Conservation (phyloP, 37 sponge, comb jelly and placozoan genomes). For the Geodia barretti region DNA sequence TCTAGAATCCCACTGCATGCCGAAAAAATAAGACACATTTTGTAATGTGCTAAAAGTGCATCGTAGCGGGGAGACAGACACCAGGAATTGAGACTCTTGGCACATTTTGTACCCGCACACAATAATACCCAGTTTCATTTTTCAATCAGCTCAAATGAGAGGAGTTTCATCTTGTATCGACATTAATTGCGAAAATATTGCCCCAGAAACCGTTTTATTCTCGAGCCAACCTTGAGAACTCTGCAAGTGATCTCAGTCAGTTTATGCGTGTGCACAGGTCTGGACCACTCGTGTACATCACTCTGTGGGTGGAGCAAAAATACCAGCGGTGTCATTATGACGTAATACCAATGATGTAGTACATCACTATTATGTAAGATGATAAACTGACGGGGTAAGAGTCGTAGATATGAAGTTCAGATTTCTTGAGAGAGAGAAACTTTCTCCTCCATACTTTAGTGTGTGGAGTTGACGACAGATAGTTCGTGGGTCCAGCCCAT, state of each 20-base stretch:
- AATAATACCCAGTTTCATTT: too few relatives aligned
- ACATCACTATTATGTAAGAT: not conserved
- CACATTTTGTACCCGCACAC: too few relatives aligned
- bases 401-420: conserved; percentile 19
- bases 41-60: too few relatives aligned
- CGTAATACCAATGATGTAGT: not conserved
- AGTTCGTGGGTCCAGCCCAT: conserved; percentile 49
- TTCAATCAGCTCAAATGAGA: too few relatives aligned
- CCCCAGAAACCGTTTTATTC: too few relatives aligned
- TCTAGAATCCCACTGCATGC: too few relatives aligned
- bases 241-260: conserved; percentile 28
- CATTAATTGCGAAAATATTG: too few relatives aligned
- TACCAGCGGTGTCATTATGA: not conserved
- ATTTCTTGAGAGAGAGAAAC: conserved; percentile 37
- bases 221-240: conserved; percentile 37
- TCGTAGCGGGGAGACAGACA: too few relatives aligned
- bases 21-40: too few relatives aligned
- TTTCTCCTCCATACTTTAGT: conserved; percentile 46
- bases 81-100: too few relatives aligned
- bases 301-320: not conserved
- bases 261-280: conserved; percentile 27
- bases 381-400: conserved; percentile 18
- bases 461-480: conserved; percentile 31
- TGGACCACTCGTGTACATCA: conserved; percentile 23
- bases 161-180: too few relatives aligned